These are phyloP conservation scores for Terrapene triunguis DNA, from an alignment of 2,113 vertebrate species.

Conservation along the genomic window DNA sequence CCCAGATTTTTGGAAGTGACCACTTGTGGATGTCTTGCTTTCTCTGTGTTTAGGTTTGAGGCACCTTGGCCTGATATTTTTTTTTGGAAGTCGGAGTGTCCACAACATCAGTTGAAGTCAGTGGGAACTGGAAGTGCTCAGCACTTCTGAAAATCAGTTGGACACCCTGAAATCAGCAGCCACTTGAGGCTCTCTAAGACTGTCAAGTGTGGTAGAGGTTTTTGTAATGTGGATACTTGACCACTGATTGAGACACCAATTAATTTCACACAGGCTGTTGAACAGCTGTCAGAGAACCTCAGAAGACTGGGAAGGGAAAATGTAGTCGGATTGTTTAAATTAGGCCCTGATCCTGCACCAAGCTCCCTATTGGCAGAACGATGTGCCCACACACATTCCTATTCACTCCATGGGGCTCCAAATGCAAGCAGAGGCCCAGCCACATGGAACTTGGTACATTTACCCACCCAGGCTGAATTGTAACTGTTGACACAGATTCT, in stretches of 20 bases:
- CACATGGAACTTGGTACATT: neutral
- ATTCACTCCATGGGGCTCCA: neutral
- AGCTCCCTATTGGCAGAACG: neutral
- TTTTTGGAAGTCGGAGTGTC: neutral
- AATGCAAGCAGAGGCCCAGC: neutral
- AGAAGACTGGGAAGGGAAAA: no score
- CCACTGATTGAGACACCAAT: neutral
- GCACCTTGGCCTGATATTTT: neutral
- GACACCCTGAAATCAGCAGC: neutral
- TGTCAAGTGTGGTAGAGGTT: neutral
- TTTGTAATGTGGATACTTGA: neutral
- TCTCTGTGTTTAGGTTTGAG: neutral
- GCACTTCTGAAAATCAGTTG: neutral
- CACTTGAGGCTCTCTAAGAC: neutral
- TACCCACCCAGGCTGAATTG: neutral
- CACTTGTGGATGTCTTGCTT: neutral
- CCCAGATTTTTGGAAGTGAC: neutral
- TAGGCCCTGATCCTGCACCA: neutral
- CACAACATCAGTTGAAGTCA: neutral
- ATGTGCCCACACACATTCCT: neutral
- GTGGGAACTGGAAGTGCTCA: neutral
- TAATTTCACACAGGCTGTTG: neutral
- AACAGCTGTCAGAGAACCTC: neutral
- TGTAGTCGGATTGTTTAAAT: neutral
- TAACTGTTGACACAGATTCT: neutral